These are phyloP conservation scores for Diadophis punctatus DNA, from an alignment of 2,113 vertebrate genomes.

Conservation along the genomic window DNA sequence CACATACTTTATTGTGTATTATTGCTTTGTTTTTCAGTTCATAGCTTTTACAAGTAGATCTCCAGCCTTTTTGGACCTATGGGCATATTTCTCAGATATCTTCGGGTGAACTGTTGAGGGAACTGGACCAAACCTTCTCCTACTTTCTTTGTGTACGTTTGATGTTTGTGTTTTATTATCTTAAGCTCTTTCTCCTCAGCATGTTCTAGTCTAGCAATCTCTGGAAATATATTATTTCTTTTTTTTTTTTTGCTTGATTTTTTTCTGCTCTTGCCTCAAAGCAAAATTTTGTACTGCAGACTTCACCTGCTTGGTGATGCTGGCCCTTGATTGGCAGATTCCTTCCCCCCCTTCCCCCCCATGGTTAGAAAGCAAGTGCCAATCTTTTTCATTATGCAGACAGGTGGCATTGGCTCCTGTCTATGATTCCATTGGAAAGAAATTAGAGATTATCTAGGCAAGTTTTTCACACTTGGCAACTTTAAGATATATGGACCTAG, in stretches of 20 bases:
- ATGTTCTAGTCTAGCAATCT: not conserved
- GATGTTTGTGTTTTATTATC: not conserved
- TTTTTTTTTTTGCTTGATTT: not conserved
- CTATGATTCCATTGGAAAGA: not conserved
- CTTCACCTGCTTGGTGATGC: not conserved
- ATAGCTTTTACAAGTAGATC: not conserved
- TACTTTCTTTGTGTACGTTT: not conserved
- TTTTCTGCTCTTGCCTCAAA: not conserved
- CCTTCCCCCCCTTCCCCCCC: not conserved
- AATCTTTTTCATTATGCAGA: not conserved
- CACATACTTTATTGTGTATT: not conserved
- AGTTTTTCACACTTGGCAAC: not conserved
- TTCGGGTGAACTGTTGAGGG: not conserved
- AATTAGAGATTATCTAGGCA: not conserved
- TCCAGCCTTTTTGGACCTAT: not conserved
- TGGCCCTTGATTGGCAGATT: not conserved
- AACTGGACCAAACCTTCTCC: not conserved
- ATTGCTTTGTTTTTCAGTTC: not conserved
- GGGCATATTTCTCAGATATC: not conserved
- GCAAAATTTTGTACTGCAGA: not conserved
- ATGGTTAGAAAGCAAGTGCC: not conserved
- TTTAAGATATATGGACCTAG: not conserved
- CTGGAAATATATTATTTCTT: not conserved
- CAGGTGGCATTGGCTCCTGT: not conserved
- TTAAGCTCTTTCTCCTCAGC: not conserved